phyloP scores from a whole-genome alignment of 2,113 vertebrate species.

The Calonectris borealis region DNA sequence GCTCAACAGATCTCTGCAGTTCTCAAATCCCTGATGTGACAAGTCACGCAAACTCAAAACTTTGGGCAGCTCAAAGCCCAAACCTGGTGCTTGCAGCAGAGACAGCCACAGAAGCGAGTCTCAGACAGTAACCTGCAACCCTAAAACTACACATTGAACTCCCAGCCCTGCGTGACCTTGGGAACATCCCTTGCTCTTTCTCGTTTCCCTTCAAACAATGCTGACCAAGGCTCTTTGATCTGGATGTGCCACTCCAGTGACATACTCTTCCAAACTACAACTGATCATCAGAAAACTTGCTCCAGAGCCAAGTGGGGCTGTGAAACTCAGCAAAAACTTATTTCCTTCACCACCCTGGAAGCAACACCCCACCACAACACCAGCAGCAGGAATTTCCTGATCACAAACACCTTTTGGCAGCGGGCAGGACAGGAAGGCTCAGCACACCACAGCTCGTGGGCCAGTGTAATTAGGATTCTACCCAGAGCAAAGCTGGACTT shows the following conservation, averaged over 20 bases:
- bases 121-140: background rate
- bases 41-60: background rate
- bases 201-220: background rate
- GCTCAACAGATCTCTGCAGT: background rate
- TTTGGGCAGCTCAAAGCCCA: background rate
- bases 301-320: background rate
- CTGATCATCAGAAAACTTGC: background rate
- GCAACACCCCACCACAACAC: background rate
- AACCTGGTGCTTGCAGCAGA: background rate
- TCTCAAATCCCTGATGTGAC: background rate
- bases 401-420: background rate
- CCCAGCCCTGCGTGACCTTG: background rate
- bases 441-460: background rate
- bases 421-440: background rate
- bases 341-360: background rate
- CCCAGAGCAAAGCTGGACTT: slow-evolving; percentile 33
- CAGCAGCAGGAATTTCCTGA: background rate
- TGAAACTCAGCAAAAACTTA: background rate
- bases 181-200: background rate
- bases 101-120: background rate
- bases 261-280: background rate
- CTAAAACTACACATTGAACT: background rate
- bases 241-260: background rate
- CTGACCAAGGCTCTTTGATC: background rate
- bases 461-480: slow-evolving; percentile 7